Percentiles rank a stretch among this genome's conserved stretches.
These are phyloP conservation scores for Psophia crepitans DNA, from an alignment of 2,113 vertebrate species.

Conservation along the genomic window DNA sequence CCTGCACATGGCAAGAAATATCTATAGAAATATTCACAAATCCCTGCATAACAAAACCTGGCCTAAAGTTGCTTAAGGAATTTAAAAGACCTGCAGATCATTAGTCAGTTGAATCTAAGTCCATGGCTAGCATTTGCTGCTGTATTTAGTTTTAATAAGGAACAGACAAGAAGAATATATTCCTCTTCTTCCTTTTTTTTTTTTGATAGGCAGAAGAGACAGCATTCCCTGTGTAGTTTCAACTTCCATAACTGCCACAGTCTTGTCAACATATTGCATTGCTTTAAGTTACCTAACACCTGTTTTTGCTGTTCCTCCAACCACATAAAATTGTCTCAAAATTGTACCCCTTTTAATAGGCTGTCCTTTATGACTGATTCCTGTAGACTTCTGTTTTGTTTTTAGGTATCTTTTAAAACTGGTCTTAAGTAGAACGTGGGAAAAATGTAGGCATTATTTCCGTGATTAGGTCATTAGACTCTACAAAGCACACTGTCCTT, in stretches of 20 bases:
- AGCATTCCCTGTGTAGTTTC: neutral
- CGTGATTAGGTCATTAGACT: slow-evolving; percentile 43
- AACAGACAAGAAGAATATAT: neutral
- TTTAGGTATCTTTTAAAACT: slow-evolving; percentile 19
- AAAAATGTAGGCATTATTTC: slow-evolving; percentile 24
- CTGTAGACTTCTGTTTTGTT: slow-evolving; percentile 29
- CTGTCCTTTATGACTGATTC: slow-evolving; percentile 20
- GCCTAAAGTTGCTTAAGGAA: neutral
- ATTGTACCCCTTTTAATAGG: slow-evolving; percentile 22
- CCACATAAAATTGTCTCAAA: slow-evolving; percentile 46
- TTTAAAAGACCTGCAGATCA: neutral
- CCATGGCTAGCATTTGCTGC: neutral
- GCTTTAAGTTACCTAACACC: neutral
- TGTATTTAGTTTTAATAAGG: neutral
- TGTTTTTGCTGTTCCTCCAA: slow-evolving; percentile 48
- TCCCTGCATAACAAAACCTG: neutral
- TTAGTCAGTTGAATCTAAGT: neutral
- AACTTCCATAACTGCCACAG: neutral
- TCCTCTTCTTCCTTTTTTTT: neutral
- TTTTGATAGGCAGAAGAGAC: neutral
- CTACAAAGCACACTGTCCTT: slow-evolving; percentile 14
- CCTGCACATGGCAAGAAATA: neutral
- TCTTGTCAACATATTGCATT: neutral
- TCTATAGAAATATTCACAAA: neutral
- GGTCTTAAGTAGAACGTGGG: neutral